Base-by-base conservation (phyloP, 2,113 vertebrate genomes). In the Ctenodactylus gundi region DNA sequence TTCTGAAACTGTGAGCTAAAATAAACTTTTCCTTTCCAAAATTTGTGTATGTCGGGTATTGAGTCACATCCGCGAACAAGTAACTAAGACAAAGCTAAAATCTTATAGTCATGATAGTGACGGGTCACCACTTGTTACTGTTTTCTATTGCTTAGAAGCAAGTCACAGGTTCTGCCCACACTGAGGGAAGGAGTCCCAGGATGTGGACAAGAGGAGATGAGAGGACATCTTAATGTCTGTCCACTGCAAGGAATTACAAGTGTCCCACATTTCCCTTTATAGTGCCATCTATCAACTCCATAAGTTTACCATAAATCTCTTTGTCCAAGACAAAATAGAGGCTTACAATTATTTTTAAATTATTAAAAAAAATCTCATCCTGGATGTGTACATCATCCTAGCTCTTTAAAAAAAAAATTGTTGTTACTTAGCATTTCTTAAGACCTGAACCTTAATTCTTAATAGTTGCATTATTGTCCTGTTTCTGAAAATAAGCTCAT, bases 401-500 rank as follows among this genome's bases (percentile, higher is more conserved):
- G 8, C 60, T 88, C 64, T 51, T 77, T 8, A 75, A 86, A 88
- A 75, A 83, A 81, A 62, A n/a, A n/a, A n/a, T n/a, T 51, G 78
- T 27, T 65, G 31, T 76, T 84, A 39, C 39, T 89, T 64, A 57
- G 67, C 78, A 65, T 84, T 84, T 96, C 55, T 77, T 60, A 76
- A 83, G 68, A 58, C 21, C 27, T 51, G 10, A 36, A 55, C 11
- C 73, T 91, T 90, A 44, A 27, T 75, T 89, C 88, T 92, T 78
- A 72, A n/a, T 85, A 75, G 44, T 25, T 85, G 15, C 29, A 39
- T 82, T 60, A 65, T 57, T 27, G 60, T 29, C 51, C 65, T 81
- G 18, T 78, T 81, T 88, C 93, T 96, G 81, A 49, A 80, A 88
- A 72, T 60, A n/a, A 88, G 25, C 36, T 75, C 29, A 60, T 57